A percentile compares a stretch with the other conserved stretches of the same genome.
phyloP scores from a whole-genome alignment of 2,888 invertebrate genomes.

The Omphaloscelis lunosa region DNA sequence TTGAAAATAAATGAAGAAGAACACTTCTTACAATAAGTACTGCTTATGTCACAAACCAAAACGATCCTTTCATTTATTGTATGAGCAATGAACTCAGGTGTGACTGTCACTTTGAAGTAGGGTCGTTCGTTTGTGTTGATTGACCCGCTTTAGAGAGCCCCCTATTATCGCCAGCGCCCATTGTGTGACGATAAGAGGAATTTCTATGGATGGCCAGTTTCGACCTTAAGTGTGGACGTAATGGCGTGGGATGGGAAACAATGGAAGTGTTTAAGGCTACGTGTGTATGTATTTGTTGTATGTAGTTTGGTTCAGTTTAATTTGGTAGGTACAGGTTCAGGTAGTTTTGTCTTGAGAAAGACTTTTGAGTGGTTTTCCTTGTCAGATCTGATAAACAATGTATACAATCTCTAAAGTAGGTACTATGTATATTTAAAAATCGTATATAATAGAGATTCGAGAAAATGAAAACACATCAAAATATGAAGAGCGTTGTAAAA shows the following conservation, averaged over 20 bases:
- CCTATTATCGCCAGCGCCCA: conserved; percentile 30
- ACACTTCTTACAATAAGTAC: not conserved
- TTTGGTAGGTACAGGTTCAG: not conserved
- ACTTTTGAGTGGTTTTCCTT: not conserved
- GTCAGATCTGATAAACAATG: not conserved
- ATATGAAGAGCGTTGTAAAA: not conserved
- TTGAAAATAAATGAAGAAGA: no score
- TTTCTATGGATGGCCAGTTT: conserved; percentile 43
- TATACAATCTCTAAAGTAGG: not conserved
- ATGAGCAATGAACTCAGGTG: conserved; percentile 34
- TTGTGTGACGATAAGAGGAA: conserved; percentile 39
- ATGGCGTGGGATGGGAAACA: conserved; percentile 26
- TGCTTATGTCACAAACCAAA: conserved; percentile 7
- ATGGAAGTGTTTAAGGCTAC: not conserved
- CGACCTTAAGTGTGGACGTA: conserved; percentile 42
- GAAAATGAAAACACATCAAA: not conserved
- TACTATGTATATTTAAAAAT: no score
- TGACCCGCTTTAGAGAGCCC: conserved; percentile 49
- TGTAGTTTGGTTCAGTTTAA: not conserved
- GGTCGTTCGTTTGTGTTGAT: conserved; percentile 50
- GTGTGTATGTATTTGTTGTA: not conserved
- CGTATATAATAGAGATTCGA: not conserved
- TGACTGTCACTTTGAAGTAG: conserved; percentile 48
- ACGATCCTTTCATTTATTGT: conserved; percentile 15
- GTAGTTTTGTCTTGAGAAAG: conserved; percentile 9